Evolutionary conservation across 2,113 vertebrate species (phyloP).

Genomic region (pig (Sus scrofa)): DNA sequence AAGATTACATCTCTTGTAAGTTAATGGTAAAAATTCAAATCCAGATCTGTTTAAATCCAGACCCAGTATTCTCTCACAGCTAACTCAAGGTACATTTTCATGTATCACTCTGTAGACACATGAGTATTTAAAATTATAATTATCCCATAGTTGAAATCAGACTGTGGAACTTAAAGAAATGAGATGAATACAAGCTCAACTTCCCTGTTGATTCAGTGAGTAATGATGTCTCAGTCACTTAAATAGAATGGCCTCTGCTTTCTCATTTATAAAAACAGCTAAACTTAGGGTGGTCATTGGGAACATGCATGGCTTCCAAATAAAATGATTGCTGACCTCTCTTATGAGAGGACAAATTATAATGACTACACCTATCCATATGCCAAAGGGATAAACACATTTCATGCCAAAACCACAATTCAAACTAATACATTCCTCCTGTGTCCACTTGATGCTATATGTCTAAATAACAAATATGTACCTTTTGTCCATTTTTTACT

Average conservation of each 20-base stretch:
- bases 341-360: slow-evolving; percentile 62
- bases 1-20: not conserved
- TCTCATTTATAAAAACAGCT: slow-evolving; percentile 44
- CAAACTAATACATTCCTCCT: slow-evolving; percentile 58
- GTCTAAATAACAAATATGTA: slow-evolving; percentile 49
- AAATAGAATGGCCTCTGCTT: slow-evolving; percentile 21
- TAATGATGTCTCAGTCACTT: slow-evolving; percentile 38
- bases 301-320: slow-evolving; percentile 59
- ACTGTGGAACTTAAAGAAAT: not conserved
- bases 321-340: slow-evolving; percentile 56
- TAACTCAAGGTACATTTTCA: slow-evolving; percentile 16
- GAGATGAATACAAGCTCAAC: not conserved
- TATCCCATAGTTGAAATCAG: not conserved
- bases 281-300: slow-evolving; percentile 52
- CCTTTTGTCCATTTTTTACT: not conserved
- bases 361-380: slow-evolving; percentile 42
- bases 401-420: slow-evolving; percentile 65
- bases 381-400: slow-evolving; percentile 67
- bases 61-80: not conserved
- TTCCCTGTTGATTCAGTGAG: not conserved
- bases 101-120: not conserved
- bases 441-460: slow-evolving; percentile 25
- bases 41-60: not conserved
- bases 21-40: slow-evolving; percentile 43
- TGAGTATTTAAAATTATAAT: slow-evolving; percentile 31